A percentile compares a stretch with the other conserved stretches of the same genome.
Evolutionary conservation across 1,140 invertebrate genomes (phyloP).

Genomic region (Hylaeus volcanicus): DNA sequence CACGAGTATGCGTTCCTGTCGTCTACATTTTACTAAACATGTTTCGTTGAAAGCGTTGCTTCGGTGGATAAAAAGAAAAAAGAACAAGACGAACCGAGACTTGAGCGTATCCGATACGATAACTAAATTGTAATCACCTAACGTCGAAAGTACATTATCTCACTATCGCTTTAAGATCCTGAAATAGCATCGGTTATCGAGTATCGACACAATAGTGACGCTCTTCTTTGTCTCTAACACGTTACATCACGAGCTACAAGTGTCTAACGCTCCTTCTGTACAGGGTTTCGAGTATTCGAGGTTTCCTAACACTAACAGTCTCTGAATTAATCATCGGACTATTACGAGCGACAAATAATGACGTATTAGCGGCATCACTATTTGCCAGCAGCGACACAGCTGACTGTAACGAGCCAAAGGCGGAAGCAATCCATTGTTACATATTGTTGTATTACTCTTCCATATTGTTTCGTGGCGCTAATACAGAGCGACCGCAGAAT

Average conservation of each 20-base stretch:
- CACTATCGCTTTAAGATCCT: too few relatives aligned
- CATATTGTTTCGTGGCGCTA: constrained; percentile 15
- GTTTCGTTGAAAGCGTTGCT: too few relatives aligned
- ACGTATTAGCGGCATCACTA: background rate
- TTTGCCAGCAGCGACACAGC: background rate
- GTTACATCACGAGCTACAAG: too few relatives aligned
- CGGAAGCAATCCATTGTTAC: constrained; percentile 23
- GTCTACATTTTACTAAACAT: background rate
- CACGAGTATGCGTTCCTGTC: background rate
- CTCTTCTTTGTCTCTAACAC: too few relatives aligned
- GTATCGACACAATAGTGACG: too few relatives aligned
- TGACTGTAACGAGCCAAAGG: background rate
- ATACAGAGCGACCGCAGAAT: background rate
- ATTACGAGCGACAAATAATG: constrained; percentile 2
- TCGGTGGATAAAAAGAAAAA: too few relatives aligned
- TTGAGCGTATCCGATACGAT: too few relatives aligned
- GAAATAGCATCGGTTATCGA: too few relatives aligned
- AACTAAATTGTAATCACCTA: too few relatives aligned
- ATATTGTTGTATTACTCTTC: constrained; percentile 11
- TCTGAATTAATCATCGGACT: background rate
- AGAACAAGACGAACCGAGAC: too few relatives aligned
- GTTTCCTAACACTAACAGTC: background rate
- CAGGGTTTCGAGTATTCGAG: background rate
- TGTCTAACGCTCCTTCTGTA: too few relatives aligned
- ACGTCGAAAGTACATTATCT: too few relatives aligned